These are phyloP conservation scores for Cyphomyrus discorhynchus DNA, from an alignment of 2,113 vertebrate genomes.

Conservation along the genomic window DNA sequence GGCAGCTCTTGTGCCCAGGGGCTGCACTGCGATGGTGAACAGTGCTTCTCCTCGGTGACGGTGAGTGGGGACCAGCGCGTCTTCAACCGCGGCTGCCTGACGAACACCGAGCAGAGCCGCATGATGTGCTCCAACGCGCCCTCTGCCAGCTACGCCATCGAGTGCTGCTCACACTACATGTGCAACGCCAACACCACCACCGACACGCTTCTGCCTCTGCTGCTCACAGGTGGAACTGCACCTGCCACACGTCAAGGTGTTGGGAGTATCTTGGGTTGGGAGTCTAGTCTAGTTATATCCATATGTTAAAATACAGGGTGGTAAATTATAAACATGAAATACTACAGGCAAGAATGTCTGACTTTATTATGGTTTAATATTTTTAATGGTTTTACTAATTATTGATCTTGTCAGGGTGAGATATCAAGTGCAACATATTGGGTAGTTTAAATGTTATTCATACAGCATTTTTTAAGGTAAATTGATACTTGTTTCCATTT, in stretches of 20 bases:
- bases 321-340: background rate
- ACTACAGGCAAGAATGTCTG: background rate
- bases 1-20: slow-evolving; percentile 48
- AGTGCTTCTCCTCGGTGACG: slow-evolving; percentile 61
- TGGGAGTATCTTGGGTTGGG: background rate
- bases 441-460: background rate
- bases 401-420: background rate
- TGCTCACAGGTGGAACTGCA: slow-evolving; percentile 44
- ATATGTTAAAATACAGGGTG: background rate
- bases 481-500: background rate
- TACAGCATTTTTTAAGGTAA: background rate
- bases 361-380: background rate
- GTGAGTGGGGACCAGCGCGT: slow-evolving; percentile 31
- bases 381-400: background rate
- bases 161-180: slow-evolving; percentile 57
- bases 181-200: slow-evolving; percentile 60
- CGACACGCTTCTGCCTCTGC: slow-evolving; percentile 43
- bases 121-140: slow-evolving; percentile 55
- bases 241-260: background rate
- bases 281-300: background rate
- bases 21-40: slow-evolving; percentile 51
- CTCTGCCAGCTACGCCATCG: slow-evolving; percentile 48
- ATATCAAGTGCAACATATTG: background rate
- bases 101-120: slow-evolving; percentile 41
- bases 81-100: slow-evolving; percentile 58